Evolutionary conservation across 2,888 invertebrate genomes (phyloP).

Genomic region (Hemicrepidius hirtus): DNA sequence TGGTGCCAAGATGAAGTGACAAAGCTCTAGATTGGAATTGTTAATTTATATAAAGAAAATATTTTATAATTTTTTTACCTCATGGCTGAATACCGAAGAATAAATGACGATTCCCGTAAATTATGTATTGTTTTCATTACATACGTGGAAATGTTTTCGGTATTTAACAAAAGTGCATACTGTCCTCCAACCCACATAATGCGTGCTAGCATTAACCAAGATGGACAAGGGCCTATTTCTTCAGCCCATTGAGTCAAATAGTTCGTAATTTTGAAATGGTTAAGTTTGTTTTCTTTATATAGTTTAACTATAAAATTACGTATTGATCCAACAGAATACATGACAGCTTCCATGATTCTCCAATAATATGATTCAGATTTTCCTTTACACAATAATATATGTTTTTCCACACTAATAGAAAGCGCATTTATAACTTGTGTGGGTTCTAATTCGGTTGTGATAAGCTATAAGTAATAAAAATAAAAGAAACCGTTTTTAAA

Average conservation of each 20-base stretch:
- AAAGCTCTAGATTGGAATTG: constrained; percentile 25
- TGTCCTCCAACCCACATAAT: constrained; percentile 47
- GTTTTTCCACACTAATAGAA: constrained; percentile 31
- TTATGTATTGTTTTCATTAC: constrained; percentile 40
- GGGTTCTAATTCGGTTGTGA: constrained; percentile 19
- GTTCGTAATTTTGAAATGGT: constrained; percentile 36
- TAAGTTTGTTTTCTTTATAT: constrained; percentile 13
- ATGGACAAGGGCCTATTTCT: constrained; percentile 41
- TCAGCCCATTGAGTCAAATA: constrained; percentile 44
- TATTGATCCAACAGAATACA: constrained; percentile 44
- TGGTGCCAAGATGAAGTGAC: constrained; percentile 21
- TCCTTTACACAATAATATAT: constrained; percentile 15
- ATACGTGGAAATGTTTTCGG: constrained; percentile 29
- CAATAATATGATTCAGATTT: constrained; percentile 48
- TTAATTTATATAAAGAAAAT: neutral
- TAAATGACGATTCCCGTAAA: constrained; percentile 34
- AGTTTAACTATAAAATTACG: constrained; percentile 33
- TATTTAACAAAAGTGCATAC: constrained; percentile 30
- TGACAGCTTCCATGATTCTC: constrained; percentile 45
- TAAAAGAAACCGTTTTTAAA: neutral
- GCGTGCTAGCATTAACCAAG: constrained; percentile 41
- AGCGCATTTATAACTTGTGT: constrained; percentile 28
- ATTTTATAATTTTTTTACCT: constrained; percentile 33
- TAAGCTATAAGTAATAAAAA: constrained; percentile 9
- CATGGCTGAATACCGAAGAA: constrained; percentile 44